phyloP scores from a whole-genome alignment of 2,888 invertebrate species.

The Plusia festucae region DNA sequence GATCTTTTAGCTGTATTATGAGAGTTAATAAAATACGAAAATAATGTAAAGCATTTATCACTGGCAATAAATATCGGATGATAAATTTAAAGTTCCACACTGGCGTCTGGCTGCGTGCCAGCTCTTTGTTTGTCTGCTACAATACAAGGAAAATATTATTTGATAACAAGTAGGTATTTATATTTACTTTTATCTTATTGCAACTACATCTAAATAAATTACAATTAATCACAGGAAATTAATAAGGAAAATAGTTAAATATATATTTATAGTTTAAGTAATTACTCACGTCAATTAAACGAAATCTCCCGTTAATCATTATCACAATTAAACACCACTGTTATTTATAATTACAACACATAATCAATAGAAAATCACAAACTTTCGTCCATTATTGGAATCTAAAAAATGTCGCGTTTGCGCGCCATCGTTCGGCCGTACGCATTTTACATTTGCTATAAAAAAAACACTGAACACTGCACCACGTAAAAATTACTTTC shows the following conservation, averaged over 20 bases:
- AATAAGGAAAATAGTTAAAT: not conserved
- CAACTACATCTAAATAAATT: slow-evolving; percentile 16
- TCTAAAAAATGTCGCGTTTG: slow-evolving; percentile 73
- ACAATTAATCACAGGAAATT: not conserved
- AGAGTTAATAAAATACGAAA: slow-evolving; percentile 1
- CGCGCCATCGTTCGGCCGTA: slow-evolving; percentile 70
- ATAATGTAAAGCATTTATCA: slow-evolving; percentile 6
- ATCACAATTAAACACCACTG: slow-evolving; percentile 51
- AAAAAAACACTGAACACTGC: slow-evolving; percentile 57
- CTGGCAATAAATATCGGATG: slow-evolving; percentile 17
- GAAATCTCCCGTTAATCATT: slow-evolving; percentile 53
- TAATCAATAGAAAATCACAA: slow-evolving; percentile 48
- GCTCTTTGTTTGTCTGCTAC: slow-evolving; percentile 57
- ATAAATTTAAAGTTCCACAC: slow-evolving; percentile 47
- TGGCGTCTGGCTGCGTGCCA: slow-evolving; percentile 65
- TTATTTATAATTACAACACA: slow-evolving; percentile 51
- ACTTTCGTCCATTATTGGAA: slow-evolving; percentile 56
- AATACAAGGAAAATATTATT: slow-evolving; percentile 52
- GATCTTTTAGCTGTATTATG: too few relatives aligned
- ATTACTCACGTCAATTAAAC: slow-evolving; percentile 54
- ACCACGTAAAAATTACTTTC: slow-evolving; percentile 60
- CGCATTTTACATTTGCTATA: slow-evolving; percentile 69
- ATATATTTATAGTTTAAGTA: not conserved
- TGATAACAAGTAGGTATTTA: slow-evolving; percentile 42
- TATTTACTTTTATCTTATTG: slow-evolving; percentile 32